These are phyloP conservation scores for Achatina immaculata DNA, from an alignment of 1,140 invertebrate species.

Conservation along the genomic window DNA sequence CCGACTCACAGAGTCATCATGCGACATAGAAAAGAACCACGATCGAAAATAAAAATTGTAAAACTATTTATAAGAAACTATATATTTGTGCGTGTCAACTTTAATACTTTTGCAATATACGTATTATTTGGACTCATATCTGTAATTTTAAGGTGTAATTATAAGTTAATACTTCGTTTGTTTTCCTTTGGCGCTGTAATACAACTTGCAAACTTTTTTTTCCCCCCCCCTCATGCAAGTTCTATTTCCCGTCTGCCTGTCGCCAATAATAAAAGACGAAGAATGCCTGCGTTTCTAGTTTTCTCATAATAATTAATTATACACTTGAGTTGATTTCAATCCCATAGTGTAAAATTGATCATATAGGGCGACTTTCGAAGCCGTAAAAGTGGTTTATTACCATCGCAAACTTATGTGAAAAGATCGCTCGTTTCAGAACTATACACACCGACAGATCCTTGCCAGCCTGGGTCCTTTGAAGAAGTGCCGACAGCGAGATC, in stretches of 20 bases:
- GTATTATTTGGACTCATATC: background rate
- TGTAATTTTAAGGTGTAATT: background rate
- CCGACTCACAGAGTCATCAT: background rate
- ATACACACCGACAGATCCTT: background rate
- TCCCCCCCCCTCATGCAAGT: background rate
- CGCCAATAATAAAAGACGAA: constrained; percentile 21
- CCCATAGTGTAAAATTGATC: background rate
- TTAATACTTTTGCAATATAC: background rate
- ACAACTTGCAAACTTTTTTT: constrained; percentile 21
- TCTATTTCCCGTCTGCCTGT: constrained; percentile 37
- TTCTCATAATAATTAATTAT: background rate
- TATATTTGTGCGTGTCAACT: background rate
- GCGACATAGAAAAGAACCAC: background rate
- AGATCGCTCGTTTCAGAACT: background rate
- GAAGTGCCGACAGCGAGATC: too few relatives aligned
- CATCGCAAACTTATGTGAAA: background rate
- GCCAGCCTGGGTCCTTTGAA: too few relatives aligned
- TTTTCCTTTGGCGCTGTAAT: constrained; percentile 38
- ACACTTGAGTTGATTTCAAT: background rate
- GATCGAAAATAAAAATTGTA: background rate
- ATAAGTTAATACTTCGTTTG: background rate
- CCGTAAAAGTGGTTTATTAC: background rate
- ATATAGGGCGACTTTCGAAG: background rate
- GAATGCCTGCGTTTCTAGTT: background rate
- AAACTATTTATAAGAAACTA: background rate